Evolutionary conservation across 64 coral and sea anemone species (phyloP).

Genomic region (Porites lutea): DNA sequence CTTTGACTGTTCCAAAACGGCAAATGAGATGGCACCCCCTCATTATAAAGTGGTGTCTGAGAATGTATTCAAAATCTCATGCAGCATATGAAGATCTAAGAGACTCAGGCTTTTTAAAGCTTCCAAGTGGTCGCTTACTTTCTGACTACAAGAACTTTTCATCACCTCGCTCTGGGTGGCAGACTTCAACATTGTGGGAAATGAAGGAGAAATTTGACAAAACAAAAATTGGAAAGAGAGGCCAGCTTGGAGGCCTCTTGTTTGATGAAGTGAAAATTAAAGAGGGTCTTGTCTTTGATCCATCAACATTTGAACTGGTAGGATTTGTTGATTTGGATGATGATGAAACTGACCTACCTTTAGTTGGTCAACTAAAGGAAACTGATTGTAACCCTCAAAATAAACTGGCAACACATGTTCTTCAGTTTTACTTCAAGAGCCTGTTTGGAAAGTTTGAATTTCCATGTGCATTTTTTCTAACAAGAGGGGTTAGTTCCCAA

Average conservation of each 20-base stretch:
- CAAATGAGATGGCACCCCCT: conserved; percentile 76
- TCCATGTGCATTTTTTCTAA: conserved; percentile 50
- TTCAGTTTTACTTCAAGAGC: conserved; percentile 41
- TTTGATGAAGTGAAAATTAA: conserved; percentile 88
- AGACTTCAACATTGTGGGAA: conserved; percentile 9
- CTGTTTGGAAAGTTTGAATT: conserved; percentile 26
- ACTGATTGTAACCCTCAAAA: not conserved
- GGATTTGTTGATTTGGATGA: conserved; percentile 40
- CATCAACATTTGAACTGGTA: conserved; percentile 65
- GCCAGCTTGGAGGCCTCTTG: conserved; percentile 51
- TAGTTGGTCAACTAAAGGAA: no score
- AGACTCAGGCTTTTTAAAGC: conserved; percentile 57
- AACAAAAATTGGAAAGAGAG: conserved; percentile 55
- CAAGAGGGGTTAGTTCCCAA: conserved; percentile 16
- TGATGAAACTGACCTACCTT: not conserved
- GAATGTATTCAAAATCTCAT: conserved; percentile 65
- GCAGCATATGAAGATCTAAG: conserved; percentile 59
- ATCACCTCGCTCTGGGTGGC: conserved; percentile 66
- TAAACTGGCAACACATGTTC: conserved; percentile 28
- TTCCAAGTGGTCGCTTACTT: conserved; percentile 74
- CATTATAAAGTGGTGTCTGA: conserved; percentile 61
- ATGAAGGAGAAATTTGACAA: conserved; percentile 77
- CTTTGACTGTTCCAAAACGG: conserved; percentile 33
- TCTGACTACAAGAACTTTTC: conserved; percentile 80
- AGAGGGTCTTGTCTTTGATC: conserved; percentile 67